Conservation (phyloP, 2,797 vertebrate genomes). For the Knipowitschia caucasica region DNA sequence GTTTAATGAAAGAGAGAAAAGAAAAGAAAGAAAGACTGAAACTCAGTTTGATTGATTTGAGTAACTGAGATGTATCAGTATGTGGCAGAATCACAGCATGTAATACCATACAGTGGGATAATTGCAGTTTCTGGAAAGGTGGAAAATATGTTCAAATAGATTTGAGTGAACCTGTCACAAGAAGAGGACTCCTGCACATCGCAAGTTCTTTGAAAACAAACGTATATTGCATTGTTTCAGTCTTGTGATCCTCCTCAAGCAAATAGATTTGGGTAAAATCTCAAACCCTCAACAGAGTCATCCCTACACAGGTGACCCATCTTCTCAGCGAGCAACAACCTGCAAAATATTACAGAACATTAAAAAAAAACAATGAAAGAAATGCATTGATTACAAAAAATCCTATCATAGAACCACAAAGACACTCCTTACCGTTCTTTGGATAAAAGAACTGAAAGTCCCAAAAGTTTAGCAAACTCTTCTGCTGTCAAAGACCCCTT, state of each 20-base stretch:
- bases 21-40: not conserved
- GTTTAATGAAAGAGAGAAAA: not conserved
- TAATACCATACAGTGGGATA: conserved; percentile 1
- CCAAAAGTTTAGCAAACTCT: conserved; percentile 94
- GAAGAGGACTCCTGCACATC: too few species aligned
- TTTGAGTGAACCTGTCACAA: conserved; percentile 99
- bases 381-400: not conserved
- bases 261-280: conserved; percentile 96
- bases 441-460: conserved; percentile 95
- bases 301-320: conserved; percentile 96
- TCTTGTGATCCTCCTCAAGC: too few species aligned
- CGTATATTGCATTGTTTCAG: too few species aligned
- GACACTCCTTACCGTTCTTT: conserved; percentile 85
- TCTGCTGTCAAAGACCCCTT: conserved; percentile 94
- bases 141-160: conserved; percentile 78
- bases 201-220: too few species aligned
- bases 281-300: conserved; percentile 95
- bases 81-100: conserved; percentile 11
- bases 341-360: conserved; percentile 45
- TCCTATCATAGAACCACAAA: too few species aligned
- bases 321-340: conserved; percentile 94
- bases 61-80: not conserved
- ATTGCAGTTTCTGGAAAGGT: not conserved
- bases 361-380: conserved; percentile 10
- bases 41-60: not conserved